phyloP scores from a whole-genome alignment of 2,113 vertebrate species.

The Trachemys scripta region DNA sequence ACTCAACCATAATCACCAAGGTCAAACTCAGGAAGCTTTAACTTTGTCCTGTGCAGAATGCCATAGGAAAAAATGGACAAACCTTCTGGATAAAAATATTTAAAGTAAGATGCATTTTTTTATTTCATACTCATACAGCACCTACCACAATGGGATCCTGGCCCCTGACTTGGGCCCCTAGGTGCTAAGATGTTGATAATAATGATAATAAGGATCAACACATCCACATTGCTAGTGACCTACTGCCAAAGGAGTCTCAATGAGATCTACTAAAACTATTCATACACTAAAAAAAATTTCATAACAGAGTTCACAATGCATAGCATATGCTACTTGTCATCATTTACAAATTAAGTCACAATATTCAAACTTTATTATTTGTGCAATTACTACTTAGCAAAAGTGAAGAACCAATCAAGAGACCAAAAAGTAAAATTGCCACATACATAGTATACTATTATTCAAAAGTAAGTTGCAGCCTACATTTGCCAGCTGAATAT shows the following conservation, averaged over 20 bases:
- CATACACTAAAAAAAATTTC: background rate
- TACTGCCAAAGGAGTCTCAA: background rate
- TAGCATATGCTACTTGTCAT: background rate
- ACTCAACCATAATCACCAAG: background rate
- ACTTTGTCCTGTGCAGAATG: background rate
- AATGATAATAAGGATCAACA: background rate
- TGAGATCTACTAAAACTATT: background rate
- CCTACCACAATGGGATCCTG: background rate
- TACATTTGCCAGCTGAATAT: background rate
- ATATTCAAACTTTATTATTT: background rate
- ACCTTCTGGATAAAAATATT: background rate
- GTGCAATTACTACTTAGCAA: background rate
- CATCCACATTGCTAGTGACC: background rate
- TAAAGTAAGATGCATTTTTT: background rate
- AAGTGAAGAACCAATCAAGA: background rate
- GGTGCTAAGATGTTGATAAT: background rate
- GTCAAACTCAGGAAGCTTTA: background rate
- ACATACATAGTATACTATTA: background rate
- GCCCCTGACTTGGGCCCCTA: background rate
- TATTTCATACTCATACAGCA: background rate
- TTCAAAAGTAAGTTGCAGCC: background rate
- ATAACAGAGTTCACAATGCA: background rate
- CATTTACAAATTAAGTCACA: background rate
- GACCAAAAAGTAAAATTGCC: background rate
- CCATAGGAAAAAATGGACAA: background rate